Conservation (phyloP, 2,797 vertebrate genomes). For the Hyperoplus lanceolatus region DNA sequence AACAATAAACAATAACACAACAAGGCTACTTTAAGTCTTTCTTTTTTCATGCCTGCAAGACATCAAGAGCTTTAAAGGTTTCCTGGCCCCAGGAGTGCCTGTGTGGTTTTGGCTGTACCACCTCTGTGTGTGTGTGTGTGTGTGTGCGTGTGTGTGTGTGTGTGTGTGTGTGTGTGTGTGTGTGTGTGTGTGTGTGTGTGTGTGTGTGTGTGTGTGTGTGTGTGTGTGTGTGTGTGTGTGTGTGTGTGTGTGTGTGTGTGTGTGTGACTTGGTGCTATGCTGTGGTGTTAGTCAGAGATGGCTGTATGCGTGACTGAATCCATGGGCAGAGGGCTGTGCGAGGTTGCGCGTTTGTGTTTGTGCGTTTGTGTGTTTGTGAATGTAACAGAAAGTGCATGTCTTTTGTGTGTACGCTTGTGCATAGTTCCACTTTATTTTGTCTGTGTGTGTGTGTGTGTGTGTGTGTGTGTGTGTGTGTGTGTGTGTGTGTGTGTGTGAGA, state of each 20-base stretch:
- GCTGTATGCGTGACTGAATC: constrained; percentile 79
- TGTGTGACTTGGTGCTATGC: constrained; percentile 29
- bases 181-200: constrained; percentile 33
- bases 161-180: constrained; percentile 35
- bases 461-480: constrained; percentile 10
- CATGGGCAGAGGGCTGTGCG: constrained; percentile 62
- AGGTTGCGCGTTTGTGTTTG: constrained; percentile 39
- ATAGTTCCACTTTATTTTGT: constrained; percentile 56
- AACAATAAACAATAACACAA: constrained; percentile 75
- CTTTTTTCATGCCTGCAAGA: constrained; percentile 65
- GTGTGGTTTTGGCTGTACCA: constrained; percentile 65
- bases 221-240: constrained; percentile 16
- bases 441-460: constrained; percentile 16
- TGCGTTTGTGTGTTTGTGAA: constrained; percentile 44
- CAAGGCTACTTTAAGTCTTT: constrained; percentile 70
- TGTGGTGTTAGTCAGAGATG: constrained; percentile 72
- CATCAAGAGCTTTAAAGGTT: constrained; percentile 75
- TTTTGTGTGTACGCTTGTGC: constrained; percentile 59
- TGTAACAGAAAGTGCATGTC: constrained; percentile 65
- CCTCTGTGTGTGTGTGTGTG: constrained; percentile 39
- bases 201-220: constrained; percentile 35
- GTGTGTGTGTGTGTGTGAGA: constrained; percentile 11
- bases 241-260: not conserved
- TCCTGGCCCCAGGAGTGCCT: constrained; percentile 62
- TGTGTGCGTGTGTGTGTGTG: constrained; percentile 31